A percentile compares a stretch with the other conserved stretches of the same genome.
Evolutionary conservation across 2,113 vertebrate species (phyloP).

Genomic region (Corynorhinus townsendii): DNA sequence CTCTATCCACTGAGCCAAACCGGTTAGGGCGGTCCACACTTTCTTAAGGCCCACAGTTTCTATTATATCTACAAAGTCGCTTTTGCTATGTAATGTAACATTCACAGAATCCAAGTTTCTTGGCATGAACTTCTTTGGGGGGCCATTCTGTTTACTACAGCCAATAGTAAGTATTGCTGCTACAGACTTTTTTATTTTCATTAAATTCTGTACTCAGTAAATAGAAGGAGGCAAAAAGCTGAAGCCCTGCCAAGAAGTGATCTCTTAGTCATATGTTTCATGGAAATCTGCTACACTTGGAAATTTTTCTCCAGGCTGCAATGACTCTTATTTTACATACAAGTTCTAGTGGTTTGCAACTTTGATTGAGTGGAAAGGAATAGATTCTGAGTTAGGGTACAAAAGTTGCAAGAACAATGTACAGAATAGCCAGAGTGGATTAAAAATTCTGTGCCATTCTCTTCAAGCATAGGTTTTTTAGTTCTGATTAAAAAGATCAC

Average conservation of each 20-base stretch:
- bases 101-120: background rate
- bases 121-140: background rate
- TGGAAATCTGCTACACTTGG: background rate
- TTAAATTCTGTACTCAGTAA: background rate
- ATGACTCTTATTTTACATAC: background rate
- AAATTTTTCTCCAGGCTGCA: background rate
- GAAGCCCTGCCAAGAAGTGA: background rate
- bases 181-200: background rate
- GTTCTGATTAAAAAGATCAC: slow-evolving; percentile 62
- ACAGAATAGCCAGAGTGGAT: background rate
- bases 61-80: background rate
- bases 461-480: slow-evolving; percentile 7
- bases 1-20: too few species aligned
- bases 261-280: background rate
- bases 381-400: background rate
- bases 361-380: background rate
- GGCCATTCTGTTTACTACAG: background rate
- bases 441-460: slow-evolving; percentile 8
- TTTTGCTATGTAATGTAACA: background rate
- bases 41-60: background rate
- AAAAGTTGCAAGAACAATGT: background rate
- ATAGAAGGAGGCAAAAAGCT: background rate
- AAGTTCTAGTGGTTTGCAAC: background rate
- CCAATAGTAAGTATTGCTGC: background rate
- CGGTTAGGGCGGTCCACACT: too few species aligned